Conservation (phyloP, 2,888 invertebrate genomes). For the Zootermopsis nevadensis region DNA sequence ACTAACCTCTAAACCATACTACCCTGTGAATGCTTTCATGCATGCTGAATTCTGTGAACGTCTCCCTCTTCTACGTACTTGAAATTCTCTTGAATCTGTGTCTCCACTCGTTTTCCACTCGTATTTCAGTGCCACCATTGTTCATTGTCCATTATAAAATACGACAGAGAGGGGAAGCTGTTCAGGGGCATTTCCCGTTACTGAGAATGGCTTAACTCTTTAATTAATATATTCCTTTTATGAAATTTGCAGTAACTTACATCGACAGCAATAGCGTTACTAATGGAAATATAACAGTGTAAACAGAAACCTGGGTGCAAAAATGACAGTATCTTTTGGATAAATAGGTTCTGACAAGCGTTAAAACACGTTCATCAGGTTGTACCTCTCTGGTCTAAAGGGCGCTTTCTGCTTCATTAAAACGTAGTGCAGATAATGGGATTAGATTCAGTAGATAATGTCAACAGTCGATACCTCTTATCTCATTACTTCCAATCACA, state of each 20-base stretch:
- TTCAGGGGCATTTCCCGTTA: too few species aligned
- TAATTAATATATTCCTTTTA: background rate
- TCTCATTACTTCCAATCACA: too few species aligned
- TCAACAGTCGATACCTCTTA: too few species aligned
- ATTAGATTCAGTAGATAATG: too few species aligned
- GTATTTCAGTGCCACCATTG: background rate
- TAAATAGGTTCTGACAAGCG: background rate
- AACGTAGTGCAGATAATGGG: too few species aligned
- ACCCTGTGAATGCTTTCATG: background rate
- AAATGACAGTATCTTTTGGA: background rate
- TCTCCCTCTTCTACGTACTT: background rate
- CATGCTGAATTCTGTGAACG: background rate
- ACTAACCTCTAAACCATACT: background rate
- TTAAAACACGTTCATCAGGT: background rate
- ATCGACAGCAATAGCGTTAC: background rate
- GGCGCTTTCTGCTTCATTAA: background rate
- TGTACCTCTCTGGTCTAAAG: background rate
- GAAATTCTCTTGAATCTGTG: background rate
- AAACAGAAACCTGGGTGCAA: background rate
- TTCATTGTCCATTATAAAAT: background rate
- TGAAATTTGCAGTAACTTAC: background rate
- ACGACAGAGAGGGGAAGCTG: background rate
- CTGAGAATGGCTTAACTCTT: background rate
- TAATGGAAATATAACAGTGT: background rate
- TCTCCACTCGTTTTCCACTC: background rate